Evolutionary conservation across 2,113 vertebrate genomes (phyloP), one percentile per base, ranked within the genome.

Genomic region (Takifugu bimaculatus): DNA sequence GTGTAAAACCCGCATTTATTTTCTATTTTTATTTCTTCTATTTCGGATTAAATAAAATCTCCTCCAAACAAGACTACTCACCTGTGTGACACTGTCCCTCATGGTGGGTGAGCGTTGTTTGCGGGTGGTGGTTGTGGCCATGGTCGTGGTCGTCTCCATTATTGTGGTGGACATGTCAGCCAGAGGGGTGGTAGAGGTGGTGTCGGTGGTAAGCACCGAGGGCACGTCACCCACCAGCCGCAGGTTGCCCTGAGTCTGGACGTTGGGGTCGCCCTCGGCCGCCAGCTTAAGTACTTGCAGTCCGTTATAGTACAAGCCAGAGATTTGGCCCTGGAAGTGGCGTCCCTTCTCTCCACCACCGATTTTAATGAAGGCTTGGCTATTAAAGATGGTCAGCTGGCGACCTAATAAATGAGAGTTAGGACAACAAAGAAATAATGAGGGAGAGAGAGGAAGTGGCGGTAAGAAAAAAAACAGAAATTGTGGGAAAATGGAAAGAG

Each of bases 351-450:
- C 95, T 49, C 92, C 92, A 79, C 94, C 90, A 61, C 95, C 95
- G 0, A 97, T 93, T 84, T 94, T 95, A 82, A 93, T 94, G 83
- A 92, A 92, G 7, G 95, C 94, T 89, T 97, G 95, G 90, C 94
- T 96, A 92, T 97, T 97, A 87, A 97, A 97, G 84, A 97, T 97
- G 44, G 95, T 97, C 84, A 97, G 83, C 90, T 97, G 95, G 56
- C 95, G 94, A 90, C 95, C 95, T 97, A 81, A 5, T 2, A 50
- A 3, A 51, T 6, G 42, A 58, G 48, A 57, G 45, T 4, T 7
- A 59, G 20, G 49, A 48, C 26, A 9, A 56, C 25, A 65, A 57
- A 69, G 60, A 59, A 28, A 42, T 50, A 62, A 52, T 20, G n/a
- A 32, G 52, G 50, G 55, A 26, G 52, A 65, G 57, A 13, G 63